Evolutionary conservation across 2,113 vertebrate genomes (phyloP).

Genomic region (Clarias gariepinus): DNA sequence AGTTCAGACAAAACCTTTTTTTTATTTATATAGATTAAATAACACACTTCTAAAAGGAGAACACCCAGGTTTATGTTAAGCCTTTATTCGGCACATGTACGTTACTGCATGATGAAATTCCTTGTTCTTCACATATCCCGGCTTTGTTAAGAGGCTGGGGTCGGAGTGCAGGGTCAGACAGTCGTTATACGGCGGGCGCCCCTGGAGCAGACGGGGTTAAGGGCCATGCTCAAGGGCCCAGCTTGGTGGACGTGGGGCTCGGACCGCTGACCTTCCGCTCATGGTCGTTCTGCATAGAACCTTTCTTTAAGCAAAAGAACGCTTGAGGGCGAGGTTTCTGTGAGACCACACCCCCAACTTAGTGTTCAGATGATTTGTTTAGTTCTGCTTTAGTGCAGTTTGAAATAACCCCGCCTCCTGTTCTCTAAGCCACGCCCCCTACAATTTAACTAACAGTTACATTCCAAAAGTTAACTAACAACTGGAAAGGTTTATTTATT

Average conservation of each 20-base stretch:
- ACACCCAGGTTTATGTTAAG: background rate
- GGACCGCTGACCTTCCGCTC: no score
- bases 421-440: background rate
- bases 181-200: no score
- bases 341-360: background rate
- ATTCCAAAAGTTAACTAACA: background rate
- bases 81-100: no score
- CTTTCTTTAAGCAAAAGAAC: constrained; percentile 45
- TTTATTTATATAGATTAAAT: no score
- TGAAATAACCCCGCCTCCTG: background rate
- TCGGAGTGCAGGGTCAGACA: no score
- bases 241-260: no score
- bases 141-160: no score
- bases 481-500: background rate
- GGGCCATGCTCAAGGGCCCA: no score
- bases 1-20: no score
- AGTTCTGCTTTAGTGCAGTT: background rate
- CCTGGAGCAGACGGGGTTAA: no score
- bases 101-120: no score
- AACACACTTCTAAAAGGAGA: background rate
- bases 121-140: no score
- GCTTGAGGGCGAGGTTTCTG: background rate
- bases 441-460: background rate
- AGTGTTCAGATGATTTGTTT: background rate
- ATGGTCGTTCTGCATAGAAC: background rate